Base-by-base conservation (phyloP, 2,888 invertebrate genomes). In the Cremastobaeus sp. region DNA sequence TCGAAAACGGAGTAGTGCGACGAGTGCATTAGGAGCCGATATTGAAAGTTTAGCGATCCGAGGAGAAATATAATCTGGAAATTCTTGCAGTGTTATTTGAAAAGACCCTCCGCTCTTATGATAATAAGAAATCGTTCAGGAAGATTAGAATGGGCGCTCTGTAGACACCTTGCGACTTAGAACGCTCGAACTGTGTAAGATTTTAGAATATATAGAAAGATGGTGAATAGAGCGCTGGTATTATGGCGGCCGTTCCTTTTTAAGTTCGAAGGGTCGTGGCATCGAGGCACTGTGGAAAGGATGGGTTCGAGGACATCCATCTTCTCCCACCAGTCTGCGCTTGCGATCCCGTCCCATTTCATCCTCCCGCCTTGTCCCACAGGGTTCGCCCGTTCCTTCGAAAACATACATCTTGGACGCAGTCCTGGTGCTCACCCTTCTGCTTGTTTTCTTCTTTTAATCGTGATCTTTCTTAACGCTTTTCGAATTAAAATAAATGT, bases 241-340 rank as follows among this genome's bases (percentile, higher is more conserved):
- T 87, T 86, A 87, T 87, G 87, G 87, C 87, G 84, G 87, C 84
- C 85, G 84, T 79, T 83, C 78, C 80, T 82, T 79, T 80, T 82
- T 78, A 82, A 82, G 84, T 83, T 84, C 83, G 78, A 84, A 81
- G 85, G 84, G 82, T 85, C 83, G 85, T 81, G 84, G 79, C 80
- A 79, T 79, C 80, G 79, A 80, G 79, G 78, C 77, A 77, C 74
- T 65, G 73, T 60, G 77, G 78, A 77, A 83, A 82, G 86, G 85
- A 84, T 81, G 82, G 83, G 83, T 81, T 83, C 86, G 85, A 84
- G 86, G 83, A 85, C 85, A 87, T 88, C 82, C 84, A 86, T 87
- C 87, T 88, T 86, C 84, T 79, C 84, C 84, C 82, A 80, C 84
- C 79, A 68, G 54, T 32, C 72, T 39, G 73, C 66, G 73, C 78